Conservation (phyloP, 2,888 invertebrate genomes). For the Lamproptera curius region DNA sequence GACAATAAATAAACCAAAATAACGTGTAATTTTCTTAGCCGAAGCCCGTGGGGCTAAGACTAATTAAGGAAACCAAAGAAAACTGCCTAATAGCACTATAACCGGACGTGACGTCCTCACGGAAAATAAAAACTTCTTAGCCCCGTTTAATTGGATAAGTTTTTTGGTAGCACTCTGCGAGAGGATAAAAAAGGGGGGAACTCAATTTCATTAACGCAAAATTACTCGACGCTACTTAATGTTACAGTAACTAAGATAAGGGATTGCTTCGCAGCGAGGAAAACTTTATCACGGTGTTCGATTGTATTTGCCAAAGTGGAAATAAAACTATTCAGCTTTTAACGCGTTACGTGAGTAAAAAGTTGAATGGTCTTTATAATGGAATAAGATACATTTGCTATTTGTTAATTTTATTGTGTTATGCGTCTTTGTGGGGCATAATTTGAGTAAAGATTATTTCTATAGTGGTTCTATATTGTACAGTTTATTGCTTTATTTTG, state of each 20-base stretch:
- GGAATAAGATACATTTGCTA: too few relatives aligned
- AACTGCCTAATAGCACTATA: slow-evolving; percentile 8
- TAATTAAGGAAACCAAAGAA: background rate
- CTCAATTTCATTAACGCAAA: slow-evolving; percentile 18
- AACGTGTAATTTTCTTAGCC: background rate
- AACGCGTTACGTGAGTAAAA: background rate
- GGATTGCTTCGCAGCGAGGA: background rate
- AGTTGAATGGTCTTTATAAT: background rate
- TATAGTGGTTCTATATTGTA: too few relatives aligned
- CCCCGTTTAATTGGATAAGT: slow-evolving; percentile 14
- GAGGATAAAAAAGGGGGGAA: slow-evolving; percentile 5
- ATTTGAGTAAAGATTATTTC: too few relatives aligned
- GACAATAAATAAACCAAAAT: background rate
- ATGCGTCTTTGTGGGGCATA: too few relatives aligned
- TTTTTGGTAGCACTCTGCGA: slow-evolving; percentile 5
- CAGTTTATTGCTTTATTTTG: too few relatives aligned
- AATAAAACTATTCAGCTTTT: slow-evolving; percentile 4
- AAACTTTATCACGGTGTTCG: slow-evolving; percentile 4
- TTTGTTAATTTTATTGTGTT: too few relatives aligned
- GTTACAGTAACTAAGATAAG: slow-evolving; percentile 11
- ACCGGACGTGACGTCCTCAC: slow-evolving; percentile 1
- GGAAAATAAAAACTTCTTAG: slow-evolving; percentile 6
- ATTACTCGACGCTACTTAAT: slow-evolving; percentile 13
- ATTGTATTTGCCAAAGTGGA: background rate
- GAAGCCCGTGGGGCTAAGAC: background rate